Base-by-base conservation (phyloP, 2,797 vertebrate genomes). In the Sarcoramphus papa region DNA sequence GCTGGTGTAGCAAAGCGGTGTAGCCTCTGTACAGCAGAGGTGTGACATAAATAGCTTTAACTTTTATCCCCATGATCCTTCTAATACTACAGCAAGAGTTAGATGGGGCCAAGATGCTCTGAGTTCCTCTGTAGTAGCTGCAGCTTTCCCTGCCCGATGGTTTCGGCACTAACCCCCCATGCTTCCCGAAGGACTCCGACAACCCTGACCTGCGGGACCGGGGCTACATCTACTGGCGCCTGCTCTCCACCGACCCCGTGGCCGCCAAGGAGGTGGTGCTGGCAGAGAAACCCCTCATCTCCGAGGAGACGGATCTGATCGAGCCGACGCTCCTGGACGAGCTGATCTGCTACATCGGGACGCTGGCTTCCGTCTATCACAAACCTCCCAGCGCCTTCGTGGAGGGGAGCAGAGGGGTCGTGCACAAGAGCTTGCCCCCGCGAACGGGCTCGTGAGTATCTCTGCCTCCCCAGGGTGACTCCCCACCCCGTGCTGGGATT, bases 121-220 rank as follows among this genome's bases (percentile, higher is more conserved):
- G 8, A 28, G 86, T 7, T n/a, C 21, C 63, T 40, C 43, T 12
- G 22, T 8, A 28, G 69, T 2, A 33, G 24, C 53, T 12, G 57
- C 24, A 50, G 20, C 50, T 59, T 40, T 54, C n/a, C 41, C 37
- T 40, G 14, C 54, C 35, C 10, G 0, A 0, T 18, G 86, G 15
- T 37, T 70, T 24, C 1, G 1, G 27, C 43, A 2, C 43, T 86
- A 48, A 89, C 31, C 23, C 30, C 30, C 51, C 0, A 0, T 45
- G 67, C 43, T 48, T 45, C 79, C 56, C 8, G 0, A 47, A 99
- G 99, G 99, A 99, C 97, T 99, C 99, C 0, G 99, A 99, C 97
- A 99, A 99, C 97, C 99, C 99, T 0, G 99, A 99, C 97, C 98
- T 99, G 94, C 98, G 99, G 82, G 99, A 99, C 85, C 99, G 99